Conservation (phyloP, 2,888 invertebrate genomes). For the Ochlodes sylvanus region DNA sequence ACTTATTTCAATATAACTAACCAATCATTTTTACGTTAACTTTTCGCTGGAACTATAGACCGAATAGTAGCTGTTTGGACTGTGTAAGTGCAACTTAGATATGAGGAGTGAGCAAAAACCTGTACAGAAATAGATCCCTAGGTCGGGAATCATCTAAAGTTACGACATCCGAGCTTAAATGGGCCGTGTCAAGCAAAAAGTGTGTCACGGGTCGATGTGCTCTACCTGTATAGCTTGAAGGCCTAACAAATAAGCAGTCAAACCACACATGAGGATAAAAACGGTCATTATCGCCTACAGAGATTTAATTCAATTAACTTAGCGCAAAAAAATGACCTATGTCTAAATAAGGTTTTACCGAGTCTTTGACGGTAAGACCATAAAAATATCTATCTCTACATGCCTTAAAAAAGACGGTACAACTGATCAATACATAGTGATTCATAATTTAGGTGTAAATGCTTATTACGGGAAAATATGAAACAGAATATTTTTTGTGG, state of each 20-base stretch:
- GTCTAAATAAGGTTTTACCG: background rate
- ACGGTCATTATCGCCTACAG: background rate
- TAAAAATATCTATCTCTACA: no score
- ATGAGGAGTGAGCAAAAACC: conserved; percentile 61
- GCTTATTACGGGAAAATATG: no score
- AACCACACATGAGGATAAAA: background rate
- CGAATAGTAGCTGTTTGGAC: conserved; percentile 16
- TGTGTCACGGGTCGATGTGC: conserved; percentile 3
- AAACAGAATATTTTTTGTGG: no score
- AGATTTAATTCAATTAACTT: background rate
- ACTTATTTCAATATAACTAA: no score
- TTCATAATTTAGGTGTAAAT: no score
- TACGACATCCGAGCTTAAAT: conserved; percentile 67
- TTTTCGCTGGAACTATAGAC: no score
- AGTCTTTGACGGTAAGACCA: no score
- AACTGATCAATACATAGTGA: no score
- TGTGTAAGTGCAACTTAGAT: background rate
- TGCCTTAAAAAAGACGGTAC: no score
- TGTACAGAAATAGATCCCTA: conserved; percentile 66
- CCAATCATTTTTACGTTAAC: no score
- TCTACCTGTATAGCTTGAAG: background rate
- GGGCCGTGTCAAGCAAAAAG: conserved; percentile 58
- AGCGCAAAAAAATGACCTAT: background rate
- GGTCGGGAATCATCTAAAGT: conserved; percentile 58
- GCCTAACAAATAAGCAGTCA: background rate